Base-by-base conservation (phyloP, 2,113 vertebrate genomes). In the Regulus satrapa region DNA sequence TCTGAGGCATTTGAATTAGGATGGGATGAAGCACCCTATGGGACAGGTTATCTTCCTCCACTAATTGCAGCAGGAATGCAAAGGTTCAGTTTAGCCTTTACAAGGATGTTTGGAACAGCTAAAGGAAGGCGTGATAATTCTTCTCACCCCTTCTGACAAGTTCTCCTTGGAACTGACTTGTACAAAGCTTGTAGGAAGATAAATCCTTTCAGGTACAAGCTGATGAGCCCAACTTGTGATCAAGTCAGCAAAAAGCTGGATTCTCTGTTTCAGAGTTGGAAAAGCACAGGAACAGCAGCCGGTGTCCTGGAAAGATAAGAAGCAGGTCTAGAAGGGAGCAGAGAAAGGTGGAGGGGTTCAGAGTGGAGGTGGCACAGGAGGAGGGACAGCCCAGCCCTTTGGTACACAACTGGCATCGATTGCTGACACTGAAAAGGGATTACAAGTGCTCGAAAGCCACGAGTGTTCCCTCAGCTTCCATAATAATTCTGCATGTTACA, bases 121-220 rank as follows among this genome's bases (percentile, higher is more conserved):
- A 5, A 77, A 92, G 32, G 46, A 77, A 92, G 52, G 51, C 51
- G 63, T 55, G 73, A 71, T 71, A 32, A 43, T 45, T 46, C 49
- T 68, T 86, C 84, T 83, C 75, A 34, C 25, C n/a, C 58, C 45
- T 83, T 49, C 79, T 84, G 59, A 74, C 84, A 92, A 74, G 73
- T 80, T 74, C 43, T 89, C 46, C 83, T 84, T 51, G 67, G 59
- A 78, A 69, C 4, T 15, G 55, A 62, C 55, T 87, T 49, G 56
- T 77, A 66, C 72, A 55, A 87, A 88, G 52, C 32, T 38, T 82
- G 88, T 34, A 82, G 71, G 91, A 85, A 88, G 45, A 90, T 1
- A 68, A 85, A 85, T 62, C 69, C 63, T 80, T 88, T 83, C 88
- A 77, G 85, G 79, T 88, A 86, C 54, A 17, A 74, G 88, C 62